Base-by-base conservation (phyloP, 2,888 invertebrate genomes). In the Stenurella melanura region DNA sequence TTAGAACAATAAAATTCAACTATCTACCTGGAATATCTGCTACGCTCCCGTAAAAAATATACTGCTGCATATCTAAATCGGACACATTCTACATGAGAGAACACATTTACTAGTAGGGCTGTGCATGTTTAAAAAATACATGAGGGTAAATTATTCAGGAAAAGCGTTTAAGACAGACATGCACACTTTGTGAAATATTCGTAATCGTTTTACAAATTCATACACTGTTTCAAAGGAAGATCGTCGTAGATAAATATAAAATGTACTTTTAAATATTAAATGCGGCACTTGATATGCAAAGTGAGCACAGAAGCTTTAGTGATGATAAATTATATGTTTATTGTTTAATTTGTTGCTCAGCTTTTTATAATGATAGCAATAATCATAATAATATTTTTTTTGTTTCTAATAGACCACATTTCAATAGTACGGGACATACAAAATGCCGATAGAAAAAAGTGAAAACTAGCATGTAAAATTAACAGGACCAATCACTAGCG, bases 221-320 rank as follows among this genome's bases (percentile, higher is more conserved):
- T 58, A 38, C 69, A 69, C 58, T 69, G 69, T 69, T 69, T 30
- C 34, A 21, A 12, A 0, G 57, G 57, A 10, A 34, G 67, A 56
- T n/a, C 67, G 26, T 67, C 11, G 26, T 56, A 56, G 54, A 67
- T 67, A 67, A 67, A 67, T 67, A 56, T 67, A 54, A 54, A 56
- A 67, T 67, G 67, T 38, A 58, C 34, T 58, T 69, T 68, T 69
- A 69, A 69, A 69, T 69, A 69, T 67, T 58, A 11, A 57, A 0
- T 18, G 30, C 58, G 18, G 34, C 57, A 58, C 17, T 58, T 58
- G 30, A 58, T 38, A 69, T 69, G 57, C 58, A 69, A 58, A 69
- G 30, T 34, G 69, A 58, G 58, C 1, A 21, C 21, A 1, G 2
- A 19, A 57, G 17, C 18, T 6, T 12, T 42, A 42, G 5, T 12